A percentile compares a stretch with the other conserved stretches of the same genome.
Conservation (phyloP, 2,797 vertebrate genomes). For the Pangasius larnaudii region DNA sequence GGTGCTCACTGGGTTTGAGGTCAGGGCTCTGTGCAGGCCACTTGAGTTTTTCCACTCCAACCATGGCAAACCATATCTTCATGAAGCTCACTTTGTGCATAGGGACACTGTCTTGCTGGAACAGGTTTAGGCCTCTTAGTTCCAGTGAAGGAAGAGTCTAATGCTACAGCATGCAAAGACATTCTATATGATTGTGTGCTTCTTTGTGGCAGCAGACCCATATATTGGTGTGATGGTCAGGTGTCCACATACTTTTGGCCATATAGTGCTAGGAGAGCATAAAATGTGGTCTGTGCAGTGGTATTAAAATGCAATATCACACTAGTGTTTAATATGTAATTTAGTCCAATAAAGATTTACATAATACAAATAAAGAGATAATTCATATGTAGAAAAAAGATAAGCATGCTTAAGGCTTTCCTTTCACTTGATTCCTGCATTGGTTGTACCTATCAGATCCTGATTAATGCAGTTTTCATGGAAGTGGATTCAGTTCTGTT, state of each 20-base stretch:
- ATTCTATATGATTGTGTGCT: not conserved
- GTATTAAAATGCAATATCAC: not conserved
- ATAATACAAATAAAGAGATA: not conserved
- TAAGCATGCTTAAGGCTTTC: not conserved
- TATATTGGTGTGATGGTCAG: not conserved
- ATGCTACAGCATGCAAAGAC: not conserved
- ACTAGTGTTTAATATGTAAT: not conserved
- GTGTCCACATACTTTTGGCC: not conserved
- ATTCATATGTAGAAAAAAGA: not conserved
- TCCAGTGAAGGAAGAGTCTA: not conserved
- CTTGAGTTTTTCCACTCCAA: too few relatives aligned
- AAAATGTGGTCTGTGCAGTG: not conserved
- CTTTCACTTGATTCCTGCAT: not conserved
- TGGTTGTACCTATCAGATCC: constrained; percentile 63
- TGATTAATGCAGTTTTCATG: constrained; percentile 87
- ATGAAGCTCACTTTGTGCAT: too few relatives aligned
- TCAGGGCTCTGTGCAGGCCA: too few relatives aligned
- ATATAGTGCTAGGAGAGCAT: not conserved
- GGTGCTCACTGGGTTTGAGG: too few relatives aligned
- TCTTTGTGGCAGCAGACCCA: not conserved
- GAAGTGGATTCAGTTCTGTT: constrained; percentile 77
- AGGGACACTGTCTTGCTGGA: not conserved
- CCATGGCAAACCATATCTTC: too few relatives aligned
- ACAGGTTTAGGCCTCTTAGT: not conserved
- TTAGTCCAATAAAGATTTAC: not conserved